Base-by-base conservation (phyloP, 1,140 invertebrate genomes). In the Bombus difficillimus region DNA sequence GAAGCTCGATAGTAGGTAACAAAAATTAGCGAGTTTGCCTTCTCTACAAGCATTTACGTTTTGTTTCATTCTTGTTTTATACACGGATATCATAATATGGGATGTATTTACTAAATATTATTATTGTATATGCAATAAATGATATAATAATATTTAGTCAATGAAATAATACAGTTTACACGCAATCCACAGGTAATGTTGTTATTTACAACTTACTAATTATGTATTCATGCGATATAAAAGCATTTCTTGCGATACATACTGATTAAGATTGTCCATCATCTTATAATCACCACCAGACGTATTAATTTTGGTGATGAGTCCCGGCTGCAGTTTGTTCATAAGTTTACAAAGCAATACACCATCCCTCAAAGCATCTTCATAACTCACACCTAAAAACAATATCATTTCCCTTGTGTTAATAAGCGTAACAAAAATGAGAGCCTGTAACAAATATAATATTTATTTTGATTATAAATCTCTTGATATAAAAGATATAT, bases 201-300 rank as follows among this genome's bases (percentile, higher is more conserved):
- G 25, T n/a, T 43, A 32, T 32, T 74, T 39, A 22, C 39, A 71
- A 53, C 47, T 53, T 53, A 41, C 13, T 12, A 41, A 12, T n/a
- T 8, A 72, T 41, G 32, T n/a, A 3, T 28, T 10, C 37, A 37
- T 62, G 53, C 57, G 25, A 12, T 13, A 25, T 41, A 28, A n/a
- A 18, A 41, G 13, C 2, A 34, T 37, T 72, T n/a, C 2, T 32
- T 73, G 43, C 57, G 10, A 85, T 88, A 96, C 97, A 96, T 95
- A 98, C 97, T 98, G 97, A 95, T 97, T 97, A 71, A 99, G 97
- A 92, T 99, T 99, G 92, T 99, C 98, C 98, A 99, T 99, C 96
- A 98, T 97, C 92, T 98, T 98, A 95, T 99, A 99, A 90, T 98
- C 98, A 0, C 98, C 98, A 6, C 98, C 98, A 5, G 97, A 97